Evolutionary conservation across 2,888 invertebrate species (phyloP).

Genomic region (Mycogona germanica): DNA sequence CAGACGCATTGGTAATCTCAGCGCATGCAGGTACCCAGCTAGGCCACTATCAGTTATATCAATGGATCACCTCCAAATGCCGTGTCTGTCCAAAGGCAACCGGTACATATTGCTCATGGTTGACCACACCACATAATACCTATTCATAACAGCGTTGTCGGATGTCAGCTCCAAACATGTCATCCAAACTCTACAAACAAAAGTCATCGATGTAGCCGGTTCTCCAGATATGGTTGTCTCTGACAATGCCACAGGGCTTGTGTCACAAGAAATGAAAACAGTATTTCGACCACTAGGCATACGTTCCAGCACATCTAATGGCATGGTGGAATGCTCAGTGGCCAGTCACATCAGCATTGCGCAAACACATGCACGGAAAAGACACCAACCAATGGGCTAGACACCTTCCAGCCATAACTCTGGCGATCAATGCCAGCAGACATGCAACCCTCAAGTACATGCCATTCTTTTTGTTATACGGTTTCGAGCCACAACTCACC

Average conservation of each 20-base stretch:
- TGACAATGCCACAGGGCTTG: neutral
- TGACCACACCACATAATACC: neutral
- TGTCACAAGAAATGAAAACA: neutral
- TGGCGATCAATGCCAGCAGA: neutral
- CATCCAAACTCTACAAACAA: neutral
- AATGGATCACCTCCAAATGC: neutral
- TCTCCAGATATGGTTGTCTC: neutral
- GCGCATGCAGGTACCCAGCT: neutral
- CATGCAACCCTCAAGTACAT: neutral
- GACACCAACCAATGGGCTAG: neutral
- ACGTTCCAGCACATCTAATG: neutral
- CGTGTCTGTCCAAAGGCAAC: neutral
- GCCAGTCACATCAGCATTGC: neutral
- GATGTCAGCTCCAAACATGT: neutral
- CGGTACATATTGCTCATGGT: neutral
- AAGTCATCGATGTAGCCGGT: neutral
- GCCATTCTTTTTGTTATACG: neutral
- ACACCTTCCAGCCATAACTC: neutral
- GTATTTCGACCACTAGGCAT: neutral
- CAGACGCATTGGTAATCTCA: neutral
- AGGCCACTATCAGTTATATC: constrained; percentile 5
- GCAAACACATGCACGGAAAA: neutral
- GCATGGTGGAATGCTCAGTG: neutral
- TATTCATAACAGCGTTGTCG: neutral
- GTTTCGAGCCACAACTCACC: neutral